phyloP scores from a whole-genome alignment of 2,888 invertebrate species.

The Diloba caeruleocephala region DNA sequence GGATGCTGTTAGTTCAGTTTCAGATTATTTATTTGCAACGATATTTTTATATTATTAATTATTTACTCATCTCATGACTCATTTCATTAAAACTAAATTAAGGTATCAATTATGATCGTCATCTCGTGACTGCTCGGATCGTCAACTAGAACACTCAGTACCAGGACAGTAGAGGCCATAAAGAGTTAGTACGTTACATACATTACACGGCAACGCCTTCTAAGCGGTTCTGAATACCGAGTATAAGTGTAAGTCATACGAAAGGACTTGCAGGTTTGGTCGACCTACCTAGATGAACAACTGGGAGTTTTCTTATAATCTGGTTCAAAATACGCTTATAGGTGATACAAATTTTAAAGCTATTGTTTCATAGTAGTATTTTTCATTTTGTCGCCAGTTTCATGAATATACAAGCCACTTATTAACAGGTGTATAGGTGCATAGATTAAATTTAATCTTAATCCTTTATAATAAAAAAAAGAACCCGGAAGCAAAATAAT shows the following conservation, averaged over 20 bases:
- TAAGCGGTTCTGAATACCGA: slow-evolving; percentile 64
- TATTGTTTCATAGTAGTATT: neutral
- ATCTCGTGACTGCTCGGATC: slow-evolving; percentile 80
- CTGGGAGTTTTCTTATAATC: slow-evolving; percentile 42
- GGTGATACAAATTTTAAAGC: no score
- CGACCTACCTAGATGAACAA: slow-evolving; percentile 42
- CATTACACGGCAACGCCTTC: slow-evolving; percentile 57
- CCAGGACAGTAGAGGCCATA: slow-evolving; percentile 72
- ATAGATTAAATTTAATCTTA: slow-evolving; percentile 27
- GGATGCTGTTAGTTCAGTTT: slow-evolving; percentile 30
- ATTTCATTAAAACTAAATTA: slow-evolving; percentile 53
- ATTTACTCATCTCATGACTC: slow-evolving; percentile 47
- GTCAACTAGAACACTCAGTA: slow-evolving; percentile 87
- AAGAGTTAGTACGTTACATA: slow-evolving; percentile 61
- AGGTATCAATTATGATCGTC: slow-evolving; percentile 63
- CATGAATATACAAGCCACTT: neutral
- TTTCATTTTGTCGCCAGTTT: neutral
- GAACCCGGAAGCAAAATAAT: slow-evolving; percentile 79
- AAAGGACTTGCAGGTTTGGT: slow-evolving; percentile 64
- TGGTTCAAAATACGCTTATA: slow-evolving; percentile 10
- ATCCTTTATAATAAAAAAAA: slow-evolving; percentile 48
- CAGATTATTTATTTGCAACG: slow-evolving; percentile 32
- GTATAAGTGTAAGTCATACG: slow-evolving; percentile 69
- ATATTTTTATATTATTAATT: slow-evolving; percentile 36
- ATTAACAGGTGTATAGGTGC: no score